Evolutionary conservation across 2,888 invertebrate genomes (phyloP), one percentile per base, ranked within the genome.

Genomic region (Vannuccia rotundouncinata): DNA sequence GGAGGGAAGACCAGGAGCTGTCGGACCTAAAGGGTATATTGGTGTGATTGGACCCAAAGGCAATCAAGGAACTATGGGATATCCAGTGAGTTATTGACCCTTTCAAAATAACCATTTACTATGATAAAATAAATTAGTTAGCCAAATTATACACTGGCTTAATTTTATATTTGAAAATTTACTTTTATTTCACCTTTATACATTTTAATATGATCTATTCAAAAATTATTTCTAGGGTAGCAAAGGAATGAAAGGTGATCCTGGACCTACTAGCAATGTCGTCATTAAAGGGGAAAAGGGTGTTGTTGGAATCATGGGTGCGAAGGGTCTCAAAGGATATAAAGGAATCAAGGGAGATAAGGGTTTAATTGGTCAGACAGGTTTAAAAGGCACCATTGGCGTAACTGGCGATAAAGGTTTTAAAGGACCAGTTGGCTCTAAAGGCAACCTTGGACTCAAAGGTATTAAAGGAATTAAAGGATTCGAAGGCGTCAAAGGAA

Each of bases 41-140:
- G 78, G 78, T 59, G 45, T n/a, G 60, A 2, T 5, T 5, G 78
- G 78, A 78, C 28, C 78, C 25, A 60, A 78, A 60, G 78, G 78
- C 27, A 60, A 78, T 17, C 22, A 27, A 28, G 78, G 78, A 17
- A 59, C 78, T 28, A 25, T 27, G 5, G 78, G 78, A 27, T 59
- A 22, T n/a, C 66, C 66, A 27, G 66, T 66, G 25, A n/a, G 66
- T 66, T 17, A 2, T 66, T 66, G 13, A 2, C 45, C 17, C 10
- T 45, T 5, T 45, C 17, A 17, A 10, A 17, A 45, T 10, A 13
- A 22, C n/a, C n/a, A n/a, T 66, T 66, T 66, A 2, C 45, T 45
- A 17, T 45, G 45, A 10, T 45, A 17, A 10, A 17, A 45, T 10
- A 13, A 22, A 66, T 66, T 22, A 13, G 13, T 66, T 66, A 66